A percentile compares a stretch with the other conserved stretches of the same genome.
phyloP scores from a whole-genome alignment of 2,888 invertebrate genomes.

The Coelogynopora nodosa region DNA sequence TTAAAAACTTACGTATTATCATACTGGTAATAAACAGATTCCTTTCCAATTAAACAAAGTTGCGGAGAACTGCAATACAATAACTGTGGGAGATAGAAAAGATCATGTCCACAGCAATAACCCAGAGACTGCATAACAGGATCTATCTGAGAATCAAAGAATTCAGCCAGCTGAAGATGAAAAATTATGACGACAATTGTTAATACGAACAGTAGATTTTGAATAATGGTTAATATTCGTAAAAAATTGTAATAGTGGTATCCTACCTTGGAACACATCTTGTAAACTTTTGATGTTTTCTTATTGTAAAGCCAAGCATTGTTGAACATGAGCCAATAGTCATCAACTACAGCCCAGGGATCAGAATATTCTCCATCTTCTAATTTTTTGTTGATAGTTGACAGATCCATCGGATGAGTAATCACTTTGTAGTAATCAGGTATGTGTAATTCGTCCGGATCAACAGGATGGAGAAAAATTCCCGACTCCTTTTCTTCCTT shows the following conservation, averaged over 20 bases:
- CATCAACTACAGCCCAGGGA: slow-evolving; percentile 98
- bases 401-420: slow-evolving; percentile 91
- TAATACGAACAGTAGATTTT: too few relatives aligned
- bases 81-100: slow-evolving; percentile 97
- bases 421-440: slow-evolving; percentile 92
- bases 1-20: slow-evolving; percentile 63
- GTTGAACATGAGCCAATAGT: slow-evolving; percentile 99
- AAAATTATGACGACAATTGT: neutral
- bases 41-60: slow-evolving; percentile 85
- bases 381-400: slow-evolving; percentile 85
- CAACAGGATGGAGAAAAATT: slow-evolving; percentile 93
- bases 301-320: slow-evolving; percentile 99
- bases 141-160: slow-evolving; percentile 64
- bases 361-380: slow-evolving; percentile 88
- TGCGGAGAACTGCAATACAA: slow-evolving; percentile 98
- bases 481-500: slow-evolving; percentile 43
- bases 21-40: slow-evolving; percentile 82
- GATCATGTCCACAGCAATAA: slow-evolving; percentile 95
- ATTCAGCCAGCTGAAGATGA: slow-evolving; percentile 38
- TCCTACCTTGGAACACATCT: slow-evolving; percentile 91
- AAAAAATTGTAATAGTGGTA: too few relatives aligned
- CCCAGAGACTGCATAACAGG: slow-evolving; percentile 96
- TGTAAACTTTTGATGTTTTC: slow-evolving; percentile 93
- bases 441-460: slow-evolving; percentile 71
- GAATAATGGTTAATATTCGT: neutral